Evolutionary conservation across 2,888 invertebrate genomes (phyloP).

Genomic region (Elysia crispata): DNA sequence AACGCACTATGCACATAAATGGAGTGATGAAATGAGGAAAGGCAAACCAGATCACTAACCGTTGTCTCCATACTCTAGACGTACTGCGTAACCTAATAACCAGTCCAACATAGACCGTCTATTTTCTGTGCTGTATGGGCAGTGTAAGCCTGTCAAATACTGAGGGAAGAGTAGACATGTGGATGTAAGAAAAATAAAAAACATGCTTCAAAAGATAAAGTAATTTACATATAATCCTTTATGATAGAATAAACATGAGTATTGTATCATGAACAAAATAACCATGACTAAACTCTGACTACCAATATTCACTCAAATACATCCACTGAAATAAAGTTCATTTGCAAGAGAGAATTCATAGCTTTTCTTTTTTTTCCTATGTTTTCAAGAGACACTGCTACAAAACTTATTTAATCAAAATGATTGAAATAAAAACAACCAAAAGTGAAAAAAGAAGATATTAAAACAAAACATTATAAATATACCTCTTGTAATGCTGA

Average conservation of each 20-base stretch:
- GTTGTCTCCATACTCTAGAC: constrained; percentile 89
- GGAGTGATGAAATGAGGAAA: background rate
- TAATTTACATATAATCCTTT: constrained; percentile 20
- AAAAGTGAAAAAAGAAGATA: background rate
- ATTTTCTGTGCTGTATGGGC: constrained; percentile 82
- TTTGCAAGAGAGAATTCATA: background rate
- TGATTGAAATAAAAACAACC: background rate
- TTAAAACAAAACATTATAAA: constrained; percentile 6
- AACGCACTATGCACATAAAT: no score
- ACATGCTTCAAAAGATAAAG: constrained; percentile 46
- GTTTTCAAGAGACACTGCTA: background rate
- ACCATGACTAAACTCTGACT: no score
- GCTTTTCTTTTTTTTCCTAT: background rate
- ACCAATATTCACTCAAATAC: constrained; percentile 11
- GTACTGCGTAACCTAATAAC: constrained; percentile 89
- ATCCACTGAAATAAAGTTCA: background rate
- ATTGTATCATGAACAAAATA: background rate
- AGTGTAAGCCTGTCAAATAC: constrained; percentile 87
- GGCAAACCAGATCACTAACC: constrained; percentile 72
- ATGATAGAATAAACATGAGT: background rate
- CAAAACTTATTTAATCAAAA: background rate
- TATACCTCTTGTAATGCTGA: constrained; percentile 81
- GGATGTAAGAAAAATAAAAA: no score
- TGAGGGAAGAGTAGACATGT: constrained; percentile 61
- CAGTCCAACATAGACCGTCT: constrained; percentile 87